A percentile compares a stretch with the other conserved stretches of the same genome.
phyloP scores from a whole-genome alignment of 2,797 vertebrate genomes.

The Artibeus lituratus region DNA sequence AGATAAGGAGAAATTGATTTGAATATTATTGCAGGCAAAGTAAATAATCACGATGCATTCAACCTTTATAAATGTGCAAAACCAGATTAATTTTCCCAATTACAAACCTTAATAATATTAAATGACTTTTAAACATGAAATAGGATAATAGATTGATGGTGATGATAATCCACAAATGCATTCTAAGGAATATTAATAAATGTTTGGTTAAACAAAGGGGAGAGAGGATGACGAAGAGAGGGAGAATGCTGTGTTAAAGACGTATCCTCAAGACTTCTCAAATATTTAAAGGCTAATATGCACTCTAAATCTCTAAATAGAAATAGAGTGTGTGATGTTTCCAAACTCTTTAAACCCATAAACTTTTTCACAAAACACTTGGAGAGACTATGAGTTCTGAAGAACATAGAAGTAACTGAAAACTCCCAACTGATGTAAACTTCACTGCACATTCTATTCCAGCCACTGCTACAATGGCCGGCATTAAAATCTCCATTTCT shows the following conservation, averaged over 20 bases:
- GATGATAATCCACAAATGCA: constrained; percentile 55
- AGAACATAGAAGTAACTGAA: not conserved
- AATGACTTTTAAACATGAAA: constrained; percentile 67
- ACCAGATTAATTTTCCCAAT: constrained; percentile 77
- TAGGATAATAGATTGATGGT: constrained; percentile 48
- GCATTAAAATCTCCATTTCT: not conserved
- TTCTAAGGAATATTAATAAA: constrained; percentile 46
- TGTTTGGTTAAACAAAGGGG: constrained; percentile 38
- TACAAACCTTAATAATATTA: constrained; percentile 65
- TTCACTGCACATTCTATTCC: not conserved
- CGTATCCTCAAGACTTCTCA: not conserved
- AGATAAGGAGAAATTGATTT: constrained; percentile 80
- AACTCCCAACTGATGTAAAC: not conserved
- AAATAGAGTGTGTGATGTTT: not conserved
- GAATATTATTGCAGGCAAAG: constrained; percentile 75
- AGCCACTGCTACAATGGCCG: not conserved
- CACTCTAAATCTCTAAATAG: not conserved
- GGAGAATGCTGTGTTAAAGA: not conserved
- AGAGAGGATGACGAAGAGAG: not conserved
- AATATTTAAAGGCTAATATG: not conserved
- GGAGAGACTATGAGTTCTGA: not conserved
- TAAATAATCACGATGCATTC: constrained; percentile 67
- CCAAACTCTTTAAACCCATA: not conserved
- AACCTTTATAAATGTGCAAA: constrained; percentile 75
- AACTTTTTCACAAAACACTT: not conserved